A percentile compares a stretch with the other conserved stretches of the same genome.
phyloP scores from a whole-genome alignment of 2,888 invertebrate genomes.

The Augiades crinisus region DNA sequence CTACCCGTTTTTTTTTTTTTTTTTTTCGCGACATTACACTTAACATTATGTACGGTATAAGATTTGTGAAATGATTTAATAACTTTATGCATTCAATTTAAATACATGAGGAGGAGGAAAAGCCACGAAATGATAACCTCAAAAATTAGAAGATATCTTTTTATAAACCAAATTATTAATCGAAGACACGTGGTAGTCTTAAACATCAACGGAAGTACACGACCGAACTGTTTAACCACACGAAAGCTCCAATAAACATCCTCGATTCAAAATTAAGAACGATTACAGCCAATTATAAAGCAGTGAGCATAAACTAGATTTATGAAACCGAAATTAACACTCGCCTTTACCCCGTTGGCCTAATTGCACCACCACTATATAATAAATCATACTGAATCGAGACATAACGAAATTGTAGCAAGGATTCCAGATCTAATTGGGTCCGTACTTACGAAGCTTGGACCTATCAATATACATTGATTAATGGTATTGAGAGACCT shows the following conservation, averaged over 20 bases:
- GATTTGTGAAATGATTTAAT: too few species aligned
- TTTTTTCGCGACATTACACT: too few species aligned
- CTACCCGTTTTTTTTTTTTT: too few species aligned
- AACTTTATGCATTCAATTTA: too few species aligned
- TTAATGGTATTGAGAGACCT: constrained; percentile 72
- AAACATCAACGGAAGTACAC: constrained; percentile 12
- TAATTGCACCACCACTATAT: constrained; percentile 56
- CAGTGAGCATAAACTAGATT: constrained; percentile 56
- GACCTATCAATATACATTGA: constrained; percentile 76
- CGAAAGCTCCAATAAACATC: constrained; percentile 50
- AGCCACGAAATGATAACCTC: too few species aligned
- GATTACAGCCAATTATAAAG: constrained; percentile 62
- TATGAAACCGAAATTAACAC: constrained; percentile 71
- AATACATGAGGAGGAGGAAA: too few species aligned
- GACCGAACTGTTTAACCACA: constrained; percentile 35
- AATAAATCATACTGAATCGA: constrained; percentile 68
- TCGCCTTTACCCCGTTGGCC: constrained; percentile 49
- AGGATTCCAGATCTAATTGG: constrained; percentile 74
- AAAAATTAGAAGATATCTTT: too few species aligned
- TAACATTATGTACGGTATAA: too few species aligned
- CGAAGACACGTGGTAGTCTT: constrained; percentile 15
- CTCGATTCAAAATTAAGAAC: constrained; percentile 38
- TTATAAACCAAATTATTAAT: constrained; percentile 8
- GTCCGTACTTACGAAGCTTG: constrained; percentile 61
- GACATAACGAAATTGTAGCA: constrained; percentile 62